Percentiles rank a stretch among this genome's conserved stretches.
These are phyloP conservation scores for Brachypterus glaber DNA, from an alignment of 2,888 invertebrate species.

Conservation along the genomic window DNA sequence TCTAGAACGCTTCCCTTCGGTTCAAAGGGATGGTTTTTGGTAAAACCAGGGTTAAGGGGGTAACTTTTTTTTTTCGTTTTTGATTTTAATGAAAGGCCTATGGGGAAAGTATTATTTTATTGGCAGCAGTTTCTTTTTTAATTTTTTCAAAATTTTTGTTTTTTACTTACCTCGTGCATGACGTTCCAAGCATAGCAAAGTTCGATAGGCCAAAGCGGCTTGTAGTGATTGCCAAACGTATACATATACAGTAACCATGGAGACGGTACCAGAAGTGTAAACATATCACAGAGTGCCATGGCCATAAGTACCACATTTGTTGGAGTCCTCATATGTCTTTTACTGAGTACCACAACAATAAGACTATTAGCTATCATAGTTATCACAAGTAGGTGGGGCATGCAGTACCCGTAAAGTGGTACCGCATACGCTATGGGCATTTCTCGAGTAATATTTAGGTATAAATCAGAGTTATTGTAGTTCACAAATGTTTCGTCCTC, in stretches of 20 bases:
- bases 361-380: conserved; percentile 87
- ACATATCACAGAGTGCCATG: conserved; percentile 94
- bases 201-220: conserved; percentile 62
- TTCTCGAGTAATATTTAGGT: conserved; percentile 57
- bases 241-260: conserved; percentile 91
- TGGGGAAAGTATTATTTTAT: too few relatives aligned
- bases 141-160: too few relatives aligned
- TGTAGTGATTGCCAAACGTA: conserved; percentile 79
- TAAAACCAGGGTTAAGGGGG: too few relatives aligned
- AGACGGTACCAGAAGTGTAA: conserved; percentile 82
- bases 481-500: too few relatives aligned
- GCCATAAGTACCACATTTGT: conserved; percentile 88
- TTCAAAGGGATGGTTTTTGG: too few relatives aligned
- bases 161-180: conserved; percentile 69
- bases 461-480: too few relatives aligned
- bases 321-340: conserved; percentile 84
- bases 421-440: conserved; percentile 58
- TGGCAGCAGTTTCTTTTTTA: too few relatives aligned
- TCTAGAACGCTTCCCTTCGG: too few relatives aligned
- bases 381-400: conserved; percentile 75
- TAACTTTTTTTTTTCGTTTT: too few relatives aligned
- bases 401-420: conserved; percentile 67
- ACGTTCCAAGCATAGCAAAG: conserved; percentile 72
- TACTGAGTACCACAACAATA: conserved; percentile 81
- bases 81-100: too few relatives aligned